Percentiles rank a stretch among this genome's conserved stretches.
phyloP scores from a whole-genome alignment of 2,888 invertebrate genomes.

The Heliconius aoede region DNA sequence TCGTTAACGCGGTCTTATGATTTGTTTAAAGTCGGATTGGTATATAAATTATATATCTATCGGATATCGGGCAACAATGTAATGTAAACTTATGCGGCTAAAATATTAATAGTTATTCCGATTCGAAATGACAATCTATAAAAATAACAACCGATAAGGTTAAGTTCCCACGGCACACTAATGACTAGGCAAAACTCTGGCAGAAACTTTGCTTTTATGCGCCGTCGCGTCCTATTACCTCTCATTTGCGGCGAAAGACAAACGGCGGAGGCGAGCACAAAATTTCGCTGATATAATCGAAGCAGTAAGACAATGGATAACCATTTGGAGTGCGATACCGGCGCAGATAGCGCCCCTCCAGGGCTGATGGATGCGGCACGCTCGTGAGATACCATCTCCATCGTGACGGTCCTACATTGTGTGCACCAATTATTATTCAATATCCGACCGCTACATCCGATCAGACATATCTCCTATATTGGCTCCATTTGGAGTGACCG shows the following conservation, averaged over 20 bases:
- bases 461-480: slow-evolving; percentile 51
- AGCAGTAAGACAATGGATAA: slow-evolving; percentile 68
- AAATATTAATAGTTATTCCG: neutral
- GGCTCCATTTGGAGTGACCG: slow-evolving; percentile 57
- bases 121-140: slow-evolving; percentile 18
- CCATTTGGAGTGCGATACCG: slow-evolving; percentile 72
- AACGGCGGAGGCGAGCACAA: slow-evolving; percentile 78
- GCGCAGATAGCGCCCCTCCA: slow-evolving; percentile 65
- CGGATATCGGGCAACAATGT: neutral
- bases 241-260: slow-evolving; percentile 82
- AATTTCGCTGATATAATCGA: slow-evolving; percentile 80
- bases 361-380: slow-evolving; percentile 81
- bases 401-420: slow-evolving; percentile 69
- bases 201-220: slow-evolving; percentile 74
- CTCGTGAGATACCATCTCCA: slow-evolving; percentile 74
- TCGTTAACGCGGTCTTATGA: slow-evolving; percentile 25
- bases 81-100: neutral
- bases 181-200: slow-evolving; percentile 79
- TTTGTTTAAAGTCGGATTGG: slow-evolving; percentile 27
- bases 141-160: slow-evolving; percentile 45
- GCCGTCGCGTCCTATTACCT: slow-evolving; percentile 66
- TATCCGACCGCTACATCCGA: slow-evolving; percentile 55
- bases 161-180: slow-evolving; percentile 76
- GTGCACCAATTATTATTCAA: slow-evolving; percentile 83
- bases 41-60: slow-evolving; percentile 15